Conservation (phyloP, 2,797 vertebrate genomes). For the Philypnodon macrostomus region DNA sequence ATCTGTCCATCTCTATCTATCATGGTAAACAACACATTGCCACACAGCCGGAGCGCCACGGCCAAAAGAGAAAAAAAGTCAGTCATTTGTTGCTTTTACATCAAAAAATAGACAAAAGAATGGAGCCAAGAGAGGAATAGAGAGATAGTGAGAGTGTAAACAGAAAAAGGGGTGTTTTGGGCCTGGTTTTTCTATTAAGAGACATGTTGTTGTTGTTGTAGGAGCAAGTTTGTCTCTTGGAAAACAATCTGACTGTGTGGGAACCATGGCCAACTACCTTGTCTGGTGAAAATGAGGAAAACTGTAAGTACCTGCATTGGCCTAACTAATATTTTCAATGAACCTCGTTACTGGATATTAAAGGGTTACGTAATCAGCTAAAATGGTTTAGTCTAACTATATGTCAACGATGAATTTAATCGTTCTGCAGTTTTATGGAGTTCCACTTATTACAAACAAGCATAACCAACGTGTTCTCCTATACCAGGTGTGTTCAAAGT, state of each 20-base stretch:
- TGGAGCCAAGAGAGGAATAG: constrained; percentile 57
- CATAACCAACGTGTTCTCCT: too few relatives aligned
- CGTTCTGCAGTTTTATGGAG: too few relatives aligned
- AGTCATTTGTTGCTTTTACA: constrained; percentile 72
- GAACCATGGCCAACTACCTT: constrained; percentile 49
- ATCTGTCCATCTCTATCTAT: constrained; percentile 49
- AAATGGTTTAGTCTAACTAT: too few relatives aligned
- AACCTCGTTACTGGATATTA: too few relatives aligned
- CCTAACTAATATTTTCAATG: too few relatives aligned
- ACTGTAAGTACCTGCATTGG: neutral
- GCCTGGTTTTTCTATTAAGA: constrained; percentile 66
- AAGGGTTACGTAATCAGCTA: too few relatives aligned
- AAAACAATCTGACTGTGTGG: constrained; percentile 58
- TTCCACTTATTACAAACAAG: too few relatives aligned
- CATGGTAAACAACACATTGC: constrained; percentile 85
- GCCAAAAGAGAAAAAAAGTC: constrained; percentile 66
- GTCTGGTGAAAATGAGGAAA: constrained; percentile 21
- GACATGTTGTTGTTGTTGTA: constrained; percentile 60
- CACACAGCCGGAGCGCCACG: constrained; percentile 79
- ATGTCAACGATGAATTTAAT: too few relatives aligned
- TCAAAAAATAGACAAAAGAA: constrained; percentile 73
- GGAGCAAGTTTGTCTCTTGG: constrained; percentile 56
- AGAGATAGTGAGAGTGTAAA: constrained; percentile 59
- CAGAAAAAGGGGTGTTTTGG: constrained; percentile 69
- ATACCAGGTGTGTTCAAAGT: too few relatives aligned